Base-by-base conservation (phyloP, 1,140 invertebrate species). In the Scaptomyza pallida region DNA sequence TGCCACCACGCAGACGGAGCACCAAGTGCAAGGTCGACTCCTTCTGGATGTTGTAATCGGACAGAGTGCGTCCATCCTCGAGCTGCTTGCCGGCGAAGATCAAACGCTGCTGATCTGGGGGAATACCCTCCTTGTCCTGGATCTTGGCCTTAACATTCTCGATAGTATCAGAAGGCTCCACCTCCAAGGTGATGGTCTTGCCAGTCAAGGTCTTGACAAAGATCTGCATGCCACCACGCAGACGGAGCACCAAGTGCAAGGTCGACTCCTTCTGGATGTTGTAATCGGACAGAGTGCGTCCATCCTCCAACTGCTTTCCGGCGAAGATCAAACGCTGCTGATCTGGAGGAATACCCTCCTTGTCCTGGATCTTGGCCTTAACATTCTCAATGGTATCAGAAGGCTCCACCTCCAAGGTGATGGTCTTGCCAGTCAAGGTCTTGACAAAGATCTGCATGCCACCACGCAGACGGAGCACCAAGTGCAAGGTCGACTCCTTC, bases 241-340 rank as follows among this genome's bases (percentile, higher is more conserved):
- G 91, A 72, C 94, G 91, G 2, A 96, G 91, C 3, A 96, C 96
- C 57, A 97, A 91, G 81, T 96, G 95, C 2, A 96, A 92, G 0
- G 95, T 96, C 0, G 95, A 96, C 91, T 96, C 95, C 70, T 96
- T 95, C 74, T 96, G 95, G 71, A 96, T 96, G 75, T 96, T 96
- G 43, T 69, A 69, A 41, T 69, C 65, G 2, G 65, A 69, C 8
- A 69, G 9, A 16, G 65, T 69, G 8, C 65, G 65, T 19, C 65
- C 65, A 13, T 69, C 65, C 48, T 69, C 65, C 41, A 69, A 21
- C 63, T 65, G 63, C 63, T 65, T 65, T 10, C 63, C 63, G 0
- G 63, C 63, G 15, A 65, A 65, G 45, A 69, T 69, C 65, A 69
- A 48, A 54, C 65, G 65, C 65, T 69, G 65, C 65, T 69, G 65